These are phyloP conservation scores for Artibeus jamaicensis DNA, from an alignment of 2,797 vertebrate genomes.

Conservation along the genomic window DNA sequence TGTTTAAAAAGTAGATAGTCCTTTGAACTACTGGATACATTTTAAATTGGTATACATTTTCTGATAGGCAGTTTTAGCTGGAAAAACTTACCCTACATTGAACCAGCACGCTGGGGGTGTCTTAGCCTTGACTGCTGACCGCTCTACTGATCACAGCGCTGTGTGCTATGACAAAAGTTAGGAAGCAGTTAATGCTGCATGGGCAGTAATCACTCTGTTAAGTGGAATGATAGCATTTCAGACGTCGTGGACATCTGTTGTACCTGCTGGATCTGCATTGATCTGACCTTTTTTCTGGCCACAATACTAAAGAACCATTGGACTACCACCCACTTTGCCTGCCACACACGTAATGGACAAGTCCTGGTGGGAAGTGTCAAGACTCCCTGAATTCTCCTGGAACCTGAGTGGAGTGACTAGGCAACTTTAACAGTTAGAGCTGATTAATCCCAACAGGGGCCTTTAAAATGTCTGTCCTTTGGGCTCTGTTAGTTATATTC, in stretches of 20 bases:
- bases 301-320: background rate
- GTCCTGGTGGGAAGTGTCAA: background rate
- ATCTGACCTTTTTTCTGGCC: background rate
- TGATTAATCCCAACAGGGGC: background rate
- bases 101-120: background rate
- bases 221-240: background rate
- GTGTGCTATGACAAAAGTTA: background rate
- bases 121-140: background rate
- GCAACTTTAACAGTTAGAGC: background rate
- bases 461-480: background rate
- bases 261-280: background rate
- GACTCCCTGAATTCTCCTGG: background rate
- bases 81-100: background rate
- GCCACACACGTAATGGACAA: background rate
- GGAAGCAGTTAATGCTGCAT: background rate
- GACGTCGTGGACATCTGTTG: background rate
- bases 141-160: background rate
- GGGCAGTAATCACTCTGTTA: background rate
- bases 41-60: background rate
- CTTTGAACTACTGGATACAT: background rate
- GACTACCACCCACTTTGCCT: rapidly evolving
- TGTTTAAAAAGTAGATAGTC: background rate
- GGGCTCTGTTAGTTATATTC: background rate
- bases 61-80: background rate
- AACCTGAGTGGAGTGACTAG: background rate